Base-by-base conservation (phyloP, 2,113 vertebrate species). In the Malurus melanocephalus region DNA sequence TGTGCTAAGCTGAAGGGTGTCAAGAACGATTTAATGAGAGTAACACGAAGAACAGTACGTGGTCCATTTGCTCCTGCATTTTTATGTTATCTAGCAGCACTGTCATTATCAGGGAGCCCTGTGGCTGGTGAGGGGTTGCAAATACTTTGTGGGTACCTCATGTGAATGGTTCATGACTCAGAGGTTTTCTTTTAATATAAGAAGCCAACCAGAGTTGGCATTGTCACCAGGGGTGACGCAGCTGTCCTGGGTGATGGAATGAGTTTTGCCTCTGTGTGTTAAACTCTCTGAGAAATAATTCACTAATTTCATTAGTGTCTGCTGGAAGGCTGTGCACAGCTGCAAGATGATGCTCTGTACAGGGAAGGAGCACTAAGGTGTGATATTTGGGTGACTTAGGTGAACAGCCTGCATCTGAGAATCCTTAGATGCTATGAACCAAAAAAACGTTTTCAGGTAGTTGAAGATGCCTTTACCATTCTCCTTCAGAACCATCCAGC, bases 21-120 rank as follows among this genome's bases (percentile, higher is more conserved):
- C 17, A 57, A 33, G 24, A 14, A 26, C 33, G 11, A 68, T 38
- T 64, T 49, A 60, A 64, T 46, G 35, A 43, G 12, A 88, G 3
- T 24, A 48, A 60, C 0, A 0, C 45, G 57, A 79, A 74, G 20
- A 74, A 16, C 3, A 71, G 15, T 42, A 28, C 26, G 30, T n/a
- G 18, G 3, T 71, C 74, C 3, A 2, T 85, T 62, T 69, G 4
- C 8, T 73, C 5, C 15, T 55, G 8, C 35, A 40, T 69, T 88
- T 88, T 77, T 26, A 56, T 14, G 1, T 49, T 71, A 48, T 82
- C 10, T 20, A 79, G 9, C 9, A 85, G 38, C 16, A 33, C 11
- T 49, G 42, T 33, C 42, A 42, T 52, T 66, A 68, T 19, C 59
- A 76, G 80, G 38, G 21, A 74, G 8, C 2, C 26, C 12, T 32